Evolutionary conservation across 2,113 vertebrate genomes (phyloP), one percentile per base, ranked within the genome.

Genomic region (Falco punctatus): DNA sequence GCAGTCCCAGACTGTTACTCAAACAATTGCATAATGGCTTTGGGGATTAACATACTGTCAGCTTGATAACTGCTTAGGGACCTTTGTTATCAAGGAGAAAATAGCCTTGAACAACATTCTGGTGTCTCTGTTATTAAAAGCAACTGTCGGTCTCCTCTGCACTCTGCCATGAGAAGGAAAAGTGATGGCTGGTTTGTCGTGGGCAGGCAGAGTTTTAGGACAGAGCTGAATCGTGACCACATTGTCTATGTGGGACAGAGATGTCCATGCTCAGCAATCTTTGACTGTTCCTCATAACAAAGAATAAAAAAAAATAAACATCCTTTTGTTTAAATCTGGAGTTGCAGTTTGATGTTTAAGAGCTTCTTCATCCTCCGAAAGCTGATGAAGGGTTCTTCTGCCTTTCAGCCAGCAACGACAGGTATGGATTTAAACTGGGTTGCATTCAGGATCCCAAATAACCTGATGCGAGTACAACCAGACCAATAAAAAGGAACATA

Each of bases 391-490:
- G 59, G 4, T 40, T 2, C 52, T 28, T 11, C 32, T 79, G 93
- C 57, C 48, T 24, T 40, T 8, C 55, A 33, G 49, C 10, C 75
- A 26, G 38, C 0, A 0, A 7, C 24, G 52, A 46, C 40, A 24
- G 58, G 17, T 9, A 12, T 0, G 13, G 64, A 3, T 48, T 42
- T 28, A 17, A 23, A 21, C n/a, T 10, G 1, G 0, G 24, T 7
- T 8, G 8, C 5, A 2, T 20, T 59, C 52, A 40, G 75, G 26
- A 33, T 24, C 70, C 57, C 26, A 64, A n/a, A 67, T 9, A 48
- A 58, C 51, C 22, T 14, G 9, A 5, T 23, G 30, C 55, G 30
- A 18, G 21, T 11, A 5, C 49, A 66, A 22, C 4, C 69, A 44
- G 28, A 12, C 23, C 7, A 3, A 6, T 42, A 32, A 54, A 70